Conservation (phyloP, 2,113 vertebrate genomes). For the Fulica atra region DNA sequence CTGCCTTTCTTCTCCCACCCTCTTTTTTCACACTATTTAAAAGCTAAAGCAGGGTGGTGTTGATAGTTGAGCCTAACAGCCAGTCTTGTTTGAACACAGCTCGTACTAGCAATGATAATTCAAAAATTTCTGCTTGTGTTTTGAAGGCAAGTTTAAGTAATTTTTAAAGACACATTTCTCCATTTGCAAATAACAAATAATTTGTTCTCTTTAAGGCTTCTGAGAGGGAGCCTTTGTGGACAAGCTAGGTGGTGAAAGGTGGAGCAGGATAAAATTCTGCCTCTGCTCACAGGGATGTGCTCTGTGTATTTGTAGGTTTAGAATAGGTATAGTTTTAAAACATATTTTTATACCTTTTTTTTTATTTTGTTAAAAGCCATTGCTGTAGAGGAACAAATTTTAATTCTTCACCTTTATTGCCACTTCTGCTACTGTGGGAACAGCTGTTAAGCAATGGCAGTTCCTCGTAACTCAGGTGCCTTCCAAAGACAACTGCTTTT, state of each 20-base stretch:
- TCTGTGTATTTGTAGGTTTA: background rate
- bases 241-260: background rate
- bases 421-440: background rate
- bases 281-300: background rate
- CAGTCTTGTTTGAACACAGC: conserved; percentile 34
- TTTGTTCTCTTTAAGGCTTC: background rate
- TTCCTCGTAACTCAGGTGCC: background rate
- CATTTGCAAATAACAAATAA: background rate
- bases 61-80: conserved; percentile 48
- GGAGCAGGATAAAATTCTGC: conserved; percentile 19
- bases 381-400: background rate
- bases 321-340: background rate
- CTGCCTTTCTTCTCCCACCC: conserved; percentile 37
- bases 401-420: conserved; percentile 13
- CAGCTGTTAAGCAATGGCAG: background rate
- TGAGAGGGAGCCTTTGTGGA: background rate
- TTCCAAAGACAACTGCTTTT: background rate
- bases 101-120: background rate
- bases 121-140: background rate
- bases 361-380: background rate
- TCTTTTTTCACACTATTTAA: conserved; percentile 8
- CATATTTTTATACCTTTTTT: background rate
- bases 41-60: conserved; percentile 22
- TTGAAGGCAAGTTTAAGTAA: background rate
- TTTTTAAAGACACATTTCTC: background rate